Base-by-base conservation (phyloP, 1,140 invertebrate species). In the Pseudachorutes palmiensis region DNA sequence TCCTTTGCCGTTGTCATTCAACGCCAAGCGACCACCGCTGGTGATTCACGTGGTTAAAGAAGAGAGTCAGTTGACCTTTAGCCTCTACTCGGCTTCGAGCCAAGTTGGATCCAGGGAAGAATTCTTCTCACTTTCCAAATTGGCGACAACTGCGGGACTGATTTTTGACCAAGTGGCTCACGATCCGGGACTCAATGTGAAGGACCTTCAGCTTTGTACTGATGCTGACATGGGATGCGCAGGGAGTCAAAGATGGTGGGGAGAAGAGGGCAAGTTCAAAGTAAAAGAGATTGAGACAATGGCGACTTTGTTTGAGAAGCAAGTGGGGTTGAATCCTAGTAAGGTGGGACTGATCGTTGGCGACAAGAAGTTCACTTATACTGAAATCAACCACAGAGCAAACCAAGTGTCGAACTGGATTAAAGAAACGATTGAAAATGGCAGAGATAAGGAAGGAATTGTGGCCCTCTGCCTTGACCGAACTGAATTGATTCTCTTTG, bases 331-430 rank as follows among this genome's bases (percentile, higher is more conserved):
- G 36, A 41, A 41, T 9, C 5, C 5, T 9, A 41, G 5, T 5
- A 41, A 41, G 19, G 19, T 41, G 5, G 36, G 36, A 41, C 36
- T 41, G 5, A 19, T 41, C 5, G 36, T 41, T 41, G 36, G 36
- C 5, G 45, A 30, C 2, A 65, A 32, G 5, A 30, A 26, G 12
- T 29, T 65, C 14, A 65, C 45, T 12, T 65, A 65, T 31, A 2
- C 2, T 19, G 24, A 65, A 33, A 14, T 65, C 26, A 65, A 65
- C 29, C 45, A 62, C 2, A 14, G 29, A 30, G 45, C 45, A 14
- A 65, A 65, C 28, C 49, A 65, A 19, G 9, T 65, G 9, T 45
- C 64, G 14, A 19, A 65, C 26, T 33, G 24, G 5, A 61, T 65
- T 12, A 16, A 14, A 2, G 9, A 30, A 26, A 26, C 14, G 2